These are phyloP conservation scores for Zenarchopterus dispar DNA, from an alignment of 2,797 vertebrate genomes.

Conservation along the genomic window DNA sequence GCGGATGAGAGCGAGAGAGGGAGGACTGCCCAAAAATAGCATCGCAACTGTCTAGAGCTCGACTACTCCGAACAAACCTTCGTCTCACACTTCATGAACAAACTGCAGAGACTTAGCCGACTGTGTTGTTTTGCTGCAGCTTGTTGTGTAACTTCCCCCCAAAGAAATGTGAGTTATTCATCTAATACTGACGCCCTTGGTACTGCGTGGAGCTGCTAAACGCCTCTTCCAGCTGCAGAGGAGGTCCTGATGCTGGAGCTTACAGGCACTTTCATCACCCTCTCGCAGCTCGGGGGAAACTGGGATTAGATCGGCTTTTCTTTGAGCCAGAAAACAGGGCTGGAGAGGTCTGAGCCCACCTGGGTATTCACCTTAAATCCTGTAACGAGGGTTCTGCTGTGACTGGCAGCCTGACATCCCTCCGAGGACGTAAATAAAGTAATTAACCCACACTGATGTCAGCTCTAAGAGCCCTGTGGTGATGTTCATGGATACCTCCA, in stretches of 20 bases:
- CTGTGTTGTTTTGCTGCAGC: too few relatives aligned
- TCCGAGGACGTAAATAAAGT: background rate
- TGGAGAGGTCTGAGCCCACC: background rate
- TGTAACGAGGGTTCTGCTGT: background rate
- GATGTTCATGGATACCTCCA: background rate
- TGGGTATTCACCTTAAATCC: background rate
- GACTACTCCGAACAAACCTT: too few relatives aligned
- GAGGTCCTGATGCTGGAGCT: background rate
- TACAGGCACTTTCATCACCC: constrained; percentile 13
- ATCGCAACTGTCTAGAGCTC: too few relatives aligned
- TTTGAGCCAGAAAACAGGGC: background rate
- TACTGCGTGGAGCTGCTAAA: too few relatives aligned
- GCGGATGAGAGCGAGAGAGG: too few relatives aligned
- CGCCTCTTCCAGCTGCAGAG: too few relatives aligned
- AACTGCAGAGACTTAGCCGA: too few relatives aligned
- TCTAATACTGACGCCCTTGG: too few relatives aligned
- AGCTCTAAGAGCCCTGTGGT: background rate
- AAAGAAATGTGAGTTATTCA: too few relatives aligned
- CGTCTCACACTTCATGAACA: too few relatives aligned
- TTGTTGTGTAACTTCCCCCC: too few relatives aligned
- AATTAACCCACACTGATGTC: background rate
- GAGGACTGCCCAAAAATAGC: too few relatives aligned
- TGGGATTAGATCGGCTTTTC: background rate
- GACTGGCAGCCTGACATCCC: background rate
- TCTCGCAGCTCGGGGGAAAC: background rate